Conservation (phyloP, 2,797 vertebrate species). For the Halcyon badia region DNA sequence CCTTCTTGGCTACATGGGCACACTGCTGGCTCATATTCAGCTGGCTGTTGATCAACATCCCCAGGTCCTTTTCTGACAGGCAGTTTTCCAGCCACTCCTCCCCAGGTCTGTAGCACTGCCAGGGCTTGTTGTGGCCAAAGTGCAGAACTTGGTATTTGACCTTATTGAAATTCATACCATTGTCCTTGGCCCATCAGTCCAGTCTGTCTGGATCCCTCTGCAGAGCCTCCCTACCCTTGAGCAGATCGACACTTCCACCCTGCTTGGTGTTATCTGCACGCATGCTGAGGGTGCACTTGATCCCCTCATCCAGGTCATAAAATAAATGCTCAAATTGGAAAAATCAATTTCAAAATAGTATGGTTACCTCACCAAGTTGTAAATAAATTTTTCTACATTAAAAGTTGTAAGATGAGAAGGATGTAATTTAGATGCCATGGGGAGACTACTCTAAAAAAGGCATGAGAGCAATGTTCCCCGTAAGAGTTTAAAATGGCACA, state of each 20-base stretch:
- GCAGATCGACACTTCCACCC: not conserved
- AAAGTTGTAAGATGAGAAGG: not conserved
- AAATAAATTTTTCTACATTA: not conserved
- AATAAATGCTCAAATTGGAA: not conserved
- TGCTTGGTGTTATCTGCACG: not conserved
- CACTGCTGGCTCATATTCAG: not conserved
- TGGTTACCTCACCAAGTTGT: not conserved
- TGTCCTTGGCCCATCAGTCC: not conserved
- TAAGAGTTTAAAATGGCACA: not conserved
- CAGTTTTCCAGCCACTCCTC: not conserved
- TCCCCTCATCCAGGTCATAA: not conserved
- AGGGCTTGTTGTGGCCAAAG: not conserved
- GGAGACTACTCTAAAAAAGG: not conserved
- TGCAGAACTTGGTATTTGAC: not conserved
- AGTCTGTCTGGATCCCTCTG: not conserved
- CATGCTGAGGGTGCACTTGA: too few relatives aligned
- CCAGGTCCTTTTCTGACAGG: not conserved
- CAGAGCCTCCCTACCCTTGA: not conserved
- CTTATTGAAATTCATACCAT: not conserved
- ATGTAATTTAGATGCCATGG: not conserved
- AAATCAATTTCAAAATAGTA: not conserved
- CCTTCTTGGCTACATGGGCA: not conserved
- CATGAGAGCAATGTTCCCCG: accelerated
- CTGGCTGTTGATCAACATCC: not conserved
- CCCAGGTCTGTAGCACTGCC: not conserved